A percentile compares a stretch with the other conserved stretches of the same genome.
These are phyloP conservation scores for Camponotus fellah DNA, from an alignment of 2,888 invertebrate species.

Conservation along the genomic window DNA sequence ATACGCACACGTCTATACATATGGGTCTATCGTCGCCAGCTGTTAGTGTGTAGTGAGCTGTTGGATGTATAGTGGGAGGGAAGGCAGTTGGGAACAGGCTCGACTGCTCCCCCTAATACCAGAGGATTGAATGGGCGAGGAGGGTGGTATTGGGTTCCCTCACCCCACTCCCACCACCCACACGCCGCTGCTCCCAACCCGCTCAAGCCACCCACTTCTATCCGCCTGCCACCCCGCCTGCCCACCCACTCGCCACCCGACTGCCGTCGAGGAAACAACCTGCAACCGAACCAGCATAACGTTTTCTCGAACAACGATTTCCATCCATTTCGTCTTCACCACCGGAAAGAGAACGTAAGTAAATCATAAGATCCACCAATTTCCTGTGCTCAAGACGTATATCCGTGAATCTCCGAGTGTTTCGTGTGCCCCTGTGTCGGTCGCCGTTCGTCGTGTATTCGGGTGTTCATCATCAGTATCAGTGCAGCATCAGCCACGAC, in stretches of 20 bases:
- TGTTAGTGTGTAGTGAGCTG: constrained; percentile 62
- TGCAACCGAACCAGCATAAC: constrained; percentile 83
- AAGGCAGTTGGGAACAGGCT: constrained; percentile 69
- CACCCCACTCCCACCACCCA: constrained; percentile 83
- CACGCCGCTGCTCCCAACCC: constrained; percentile 77
- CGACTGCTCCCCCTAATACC: constrained; percentile 79
- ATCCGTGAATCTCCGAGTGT: not conserved
- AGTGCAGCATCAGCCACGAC: not conserved
- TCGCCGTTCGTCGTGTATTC: constrained; percentile 16
- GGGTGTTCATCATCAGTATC: constrained; percentile 33
- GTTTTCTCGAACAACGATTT: constrained; percentile 80
- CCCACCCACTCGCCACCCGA: constrained; percentile 86
- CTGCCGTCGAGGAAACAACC: constrained; percentile 86
- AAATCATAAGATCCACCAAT: not conserved
- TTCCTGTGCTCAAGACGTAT: constrained; percentile 8
- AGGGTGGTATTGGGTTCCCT: constrained; percentile 82
- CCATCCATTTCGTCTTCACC: constrained; percentile 59
- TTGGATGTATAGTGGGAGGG: constrained; percentile 62
- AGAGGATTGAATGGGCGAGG: constrained; percentile 81
- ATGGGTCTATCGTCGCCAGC: constrained; percentile 57
- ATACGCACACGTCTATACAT: constrained; percentile 16
- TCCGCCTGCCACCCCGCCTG: constrained; percentile 85
- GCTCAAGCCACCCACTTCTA: constrained; percentile 80
- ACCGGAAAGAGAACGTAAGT: constrained; percentile 36
- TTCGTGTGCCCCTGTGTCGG: not conserved